These are phyloP conservation scores for Schizopygopsis pylzovi DNA, from an alignment of 2,797 vertebrate genomes.

Conservation along the genomic window DNA sequence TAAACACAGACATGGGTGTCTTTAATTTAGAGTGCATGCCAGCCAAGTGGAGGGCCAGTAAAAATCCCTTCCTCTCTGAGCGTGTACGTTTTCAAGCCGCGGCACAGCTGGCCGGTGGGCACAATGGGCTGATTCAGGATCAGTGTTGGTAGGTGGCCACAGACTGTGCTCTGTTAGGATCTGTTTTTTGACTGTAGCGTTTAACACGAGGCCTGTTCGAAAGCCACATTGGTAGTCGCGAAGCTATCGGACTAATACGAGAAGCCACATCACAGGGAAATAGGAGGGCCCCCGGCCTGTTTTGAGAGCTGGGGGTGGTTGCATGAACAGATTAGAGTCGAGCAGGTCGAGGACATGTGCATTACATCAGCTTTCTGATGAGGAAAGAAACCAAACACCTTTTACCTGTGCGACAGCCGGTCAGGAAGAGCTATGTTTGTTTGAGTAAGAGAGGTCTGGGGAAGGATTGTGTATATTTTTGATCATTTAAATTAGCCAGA, in stretches of 20 bases:
- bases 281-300: neutral
- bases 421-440: slow-evolving; percentile 34
- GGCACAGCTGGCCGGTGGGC: slow-evolving; percentile 73
- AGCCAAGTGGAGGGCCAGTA: slow-evolving; percentile 67
- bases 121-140: slow-evolving; percentile 80
- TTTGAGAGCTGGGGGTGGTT: slow-evolving; percentile 30
- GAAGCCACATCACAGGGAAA: slow-evolving; percentile 46
- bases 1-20: slow-evolving; percentile 67
- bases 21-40: slow-evolving; percentile 67
- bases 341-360: neutral
- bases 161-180: slow-evolving; percentile 69
- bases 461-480: slow-evolving; percentile 22
- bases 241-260: slow-evolving; percentile 47
- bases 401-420: slow-evolving; percentile 21
- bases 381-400: slow-evolving; percentile 36
- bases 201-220: slow-evolving; percentile 39
- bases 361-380: slow-evolving; percentile 21
- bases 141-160: slow-evolving; percentile 72
- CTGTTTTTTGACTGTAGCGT: slow-evolving; percentile 66
- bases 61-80: slow-evolving; percentile 66
- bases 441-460: slow-evolving; percentile 22
- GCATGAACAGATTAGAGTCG: neutral
- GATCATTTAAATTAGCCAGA: slow-evolving; percentile 28
- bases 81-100: slow-evolving; percentile 61
- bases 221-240: slow-evolving; percentile 40